A percentile compares a stretch with the other conserved stretches of the same genome.
These are phyloP conservation scores for Antitype chi DNA, from an alignment of 2,888 invertebrate genomes.

Conservation along the genomic window DNA sequence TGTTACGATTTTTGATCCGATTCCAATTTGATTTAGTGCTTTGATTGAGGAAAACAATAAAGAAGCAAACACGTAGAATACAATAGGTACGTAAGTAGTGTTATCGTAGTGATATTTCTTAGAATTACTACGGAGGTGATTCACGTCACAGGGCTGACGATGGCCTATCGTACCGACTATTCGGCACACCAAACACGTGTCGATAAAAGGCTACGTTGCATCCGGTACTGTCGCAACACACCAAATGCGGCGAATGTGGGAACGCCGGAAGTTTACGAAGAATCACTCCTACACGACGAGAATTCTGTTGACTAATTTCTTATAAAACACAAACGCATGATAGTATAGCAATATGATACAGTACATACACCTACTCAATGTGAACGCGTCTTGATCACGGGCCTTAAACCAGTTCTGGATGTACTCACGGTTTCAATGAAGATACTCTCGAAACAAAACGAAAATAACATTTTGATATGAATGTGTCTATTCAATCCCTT, in stretches of 20 bases:
- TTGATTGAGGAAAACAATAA: constrained; percentile 35
- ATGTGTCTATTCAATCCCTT: constrained; percentile 70
- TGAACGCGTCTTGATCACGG: constrained; percentile 40
- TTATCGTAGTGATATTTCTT: constrained; percentile 70
- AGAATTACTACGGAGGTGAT: constrained; percentile 74
- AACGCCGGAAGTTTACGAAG: constrained; percentile 83
- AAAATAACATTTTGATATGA: constrained; percentile 57
- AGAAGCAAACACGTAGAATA: constrained; percentile 23
- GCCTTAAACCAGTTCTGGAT: constrained; percentile 61
- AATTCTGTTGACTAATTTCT: constrained; percentile 77
- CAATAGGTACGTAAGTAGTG: constrained; percentile 44
- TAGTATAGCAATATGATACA: constrained; percentile 61
- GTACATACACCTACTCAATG: constrained; percentile 57
- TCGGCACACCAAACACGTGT: constrained; percentile 80
- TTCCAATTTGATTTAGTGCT: constrained; percentile 42
- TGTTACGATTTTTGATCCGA: constrained; percentile 66
- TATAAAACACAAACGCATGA: constrained; percentile 61
- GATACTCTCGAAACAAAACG: constrained; percentile 46
- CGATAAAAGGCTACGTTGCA: constrained; percentile 78
- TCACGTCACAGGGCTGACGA: constrained; percentile 71
- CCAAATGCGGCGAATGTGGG: constrained; percentile 78
- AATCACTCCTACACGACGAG: constrained; percentile 77
- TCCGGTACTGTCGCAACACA: constrained; percentile 80
- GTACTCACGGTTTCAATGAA: constrained; percentile 57
- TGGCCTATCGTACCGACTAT: constrained; percentile 65